Conservation (phyloP, 2,888 invertebrate species). For the Chalcosyrphus nemorum region DNA sequence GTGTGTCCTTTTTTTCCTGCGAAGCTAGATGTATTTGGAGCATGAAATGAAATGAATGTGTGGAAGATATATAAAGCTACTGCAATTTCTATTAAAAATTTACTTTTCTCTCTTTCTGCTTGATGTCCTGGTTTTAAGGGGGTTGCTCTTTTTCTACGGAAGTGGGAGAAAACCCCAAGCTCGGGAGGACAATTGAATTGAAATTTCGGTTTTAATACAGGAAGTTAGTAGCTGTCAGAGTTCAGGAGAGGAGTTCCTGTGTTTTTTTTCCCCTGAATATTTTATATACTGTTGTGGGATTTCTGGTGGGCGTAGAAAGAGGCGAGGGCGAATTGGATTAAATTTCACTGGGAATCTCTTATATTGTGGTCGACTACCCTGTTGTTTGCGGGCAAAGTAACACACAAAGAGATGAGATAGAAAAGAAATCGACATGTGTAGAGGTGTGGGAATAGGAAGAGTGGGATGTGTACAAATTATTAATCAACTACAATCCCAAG, state of each 20-base stretch:
- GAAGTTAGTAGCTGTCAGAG: constrained; percentile 72
- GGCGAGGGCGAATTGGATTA: constrained; percentile 46
- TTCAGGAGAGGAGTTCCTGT: constrained; percentile 53
- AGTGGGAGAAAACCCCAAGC: constrained; percentile 31
- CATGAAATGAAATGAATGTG: constrained; percentile 66
- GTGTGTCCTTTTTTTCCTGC: constrained; percentile 2
- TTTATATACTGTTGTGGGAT: constrained; percentile 57
- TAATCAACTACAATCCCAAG: constrained; percentile 51
- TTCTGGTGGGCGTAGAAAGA: neutral
- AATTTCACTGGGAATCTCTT: constrained; percentile 45
- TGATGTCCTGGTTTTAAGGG: neutral
- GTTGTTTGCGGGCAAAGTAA: neutral
- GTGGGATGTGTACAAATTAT: constrained; percentile 43
- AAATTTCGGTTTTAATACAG: constrained; percentile 72
- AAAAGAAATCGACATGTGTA: constrained; percentile 58
- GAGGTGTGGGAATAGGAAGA: neutral
- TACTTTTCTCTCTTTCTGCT: constrained; percentile 37
- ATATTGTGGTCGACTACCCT: constrained; percentile 27
- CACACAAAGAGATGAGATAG: constrained; percentile 13
- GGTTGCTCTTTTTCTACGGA: constrained; percentile 3
- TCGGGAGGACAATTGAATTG: constrained; percentile 70
- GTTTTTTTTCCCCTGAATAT: constrained; percentile 68
- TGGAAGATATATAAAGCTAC: neutral
- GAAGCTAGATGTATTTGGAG: constrained; percentile 53
- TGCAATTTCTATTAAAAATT: constrained; percentile 72